A percentile compares a stretch with the other conserved stretches of the same genome.
These are phyloP conservation scores for Pollenia angustigena DNA, from an alignment of 2,888 invertebrate genomes.

Conservation along the genomic window DNA sequence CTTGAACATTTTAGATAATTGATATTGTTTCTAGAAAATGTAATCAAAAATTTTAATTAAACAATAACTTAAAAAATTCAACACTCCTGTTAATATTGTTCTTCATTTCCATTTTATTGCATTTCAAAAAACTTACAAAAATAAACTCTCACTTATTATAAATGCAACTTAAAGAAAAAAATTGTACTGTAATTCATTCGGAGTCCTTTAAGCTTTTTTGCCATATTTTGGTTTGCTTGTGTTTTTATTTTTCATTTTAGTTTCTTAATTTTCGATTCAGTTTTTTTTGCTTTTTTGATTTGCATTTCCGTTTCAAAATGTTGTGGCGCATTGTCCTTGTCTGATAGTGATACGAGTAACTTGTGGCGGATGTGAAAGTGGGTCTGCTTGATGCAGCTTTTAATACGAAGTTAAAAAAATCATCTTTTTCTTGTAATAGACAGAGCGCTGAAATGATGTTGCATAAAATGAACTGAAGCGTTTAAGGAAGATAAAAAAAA, in stretches of 20 bases:
- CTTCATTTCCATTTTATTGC: not conserved
- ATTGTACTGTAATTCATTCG: slow-evolving; percentile 17
- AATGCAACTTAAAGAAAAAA: slow-evolving; percentile 20
- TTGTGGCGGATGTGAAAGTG: slow-evolving; percentile 18
- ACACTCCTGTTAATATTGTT: too few relatives aligned
- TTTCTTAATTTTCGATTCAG: slow-evolving; percentile 8
- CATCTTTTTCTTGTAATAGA: slow-evolving; percentile 1
- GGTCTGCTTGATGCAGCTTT: slow-evolving; percentile 29
- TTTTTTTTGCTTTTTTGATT: slow-evolving; percentile 31
- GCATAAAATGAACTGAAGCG: slow-evolving; percentile 30
- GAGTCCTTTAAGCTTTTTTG: not conserved
- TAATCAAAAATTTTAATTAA: too few relatives aligned
- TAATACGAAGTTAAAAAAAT: slow-evolving; percentile 30
- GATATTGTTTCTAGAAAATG: too few relatives aligned
- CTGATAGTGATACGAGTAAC: slow-evolving; percentile 17
- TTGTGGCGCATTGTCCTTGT: slow-evolving; percentile 70
- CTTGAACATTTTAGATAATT: too few relatives aligned
- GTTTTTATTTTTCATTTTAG: slow-evolving; percentile 3
- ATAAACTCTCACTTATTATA: not conserved
- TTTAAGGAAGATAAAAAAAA: slow-evolving; percentile 12
- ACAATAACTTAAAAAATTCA: too few relatives aligned
- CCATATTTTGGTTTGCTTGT: not conserved
- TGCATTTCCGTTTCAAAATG: slow-evolving; percentile 47
- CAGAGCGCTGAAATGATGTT: slow-evolving; percentile 24
- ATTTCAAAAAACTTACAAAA: not conserved